A percentile compares a stretch with the other conserved stretches of the same genome.
These are phyloP conservation scores for Conomelus anceps DNA, from an alignment of 2,888 invertebrate genomes.

Conservation along the genomic window DNA sequence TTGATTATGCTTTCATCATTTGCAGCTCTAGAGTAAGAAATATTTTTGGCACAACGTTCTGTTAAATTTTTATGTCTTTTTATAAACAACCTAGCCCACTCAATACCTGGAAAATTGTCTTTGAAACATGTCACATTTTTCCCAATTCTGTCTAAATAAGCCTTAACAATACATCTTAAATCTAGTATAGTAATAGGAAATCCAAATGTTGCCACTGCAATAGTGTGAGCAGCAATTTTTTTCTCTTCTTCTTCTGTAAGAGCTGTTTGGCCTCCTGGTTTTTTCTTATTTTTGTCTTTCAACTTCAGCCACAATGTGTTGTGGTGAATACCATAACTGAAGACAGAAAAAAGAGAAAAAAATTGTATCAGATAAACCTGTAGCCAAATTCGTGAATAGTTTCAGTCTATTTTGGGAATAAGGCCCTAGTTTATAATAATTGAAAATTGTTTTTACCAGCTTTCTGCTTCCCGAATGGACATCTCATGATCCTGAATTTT, in stretches of 20 bases:
- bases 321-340: constrained; percentile 2
- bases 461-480: constrained; percentile 4
- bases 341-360: not conserved
- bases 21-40: too few species aligned
- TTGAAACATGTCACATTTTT: not conserved
- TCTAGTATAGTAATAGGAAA: not conserved
- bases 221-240: too few species aligned
- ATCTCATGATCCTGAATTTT: not conserved
- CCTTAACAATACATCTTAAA: not conserved
- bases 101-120: too few species aligned
- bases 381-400: not conserved
- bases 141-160: not conserved
- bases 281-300: too few species aligned
- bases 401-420: constrained; percentile 1
- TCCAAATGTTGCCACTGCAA: too few species aligned
- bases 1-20: too few species aligned
- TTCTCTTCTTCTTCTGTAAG: too few species aligned
- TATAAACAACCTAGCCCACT: too few species aligned
- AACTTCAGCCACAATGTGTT: too few species aligned
- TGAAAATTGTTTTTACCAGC: not conserved
- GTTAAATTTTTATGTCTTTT: not conserved
- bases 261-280: too few species aligned
- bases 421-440: not conserved
- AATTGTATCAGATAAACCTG: not conserved
- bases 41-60: not conserved